Percentiles rank a stretch among this genome's conserved stretches.
Evolutionary conservation across 2,113 vertebrate species (phyloP).

Genomic region (Gallinago jamesoni): DNA sequence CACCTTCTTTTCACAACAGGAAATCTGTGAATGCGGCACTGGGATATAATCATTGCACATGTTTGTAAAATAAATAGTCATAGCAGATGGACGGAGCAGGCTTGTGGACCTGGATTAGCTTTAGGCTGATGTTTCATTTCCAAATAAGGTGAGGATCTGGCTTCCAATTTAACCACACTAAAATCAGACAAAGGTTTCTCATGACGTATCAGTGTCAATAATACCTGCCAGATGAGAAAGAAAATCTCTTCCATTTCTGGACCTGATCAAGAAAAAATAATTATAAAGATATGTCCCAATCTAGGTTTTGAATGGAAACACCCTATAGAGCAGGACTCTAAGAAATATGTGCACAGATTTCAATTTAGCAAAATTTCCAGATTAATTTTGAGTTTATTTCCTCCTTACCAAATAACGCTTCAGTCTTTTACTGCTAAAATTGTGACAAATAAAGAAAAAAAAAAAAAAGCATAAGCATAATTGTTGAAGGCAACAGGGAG

Average conservation of each 20-base stretch:
- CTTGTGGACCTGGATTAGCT: neutral
- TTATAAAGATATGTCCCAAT: neutral
- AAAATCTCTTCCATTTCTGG: neutral
- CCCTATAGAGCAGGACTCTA: neutral
- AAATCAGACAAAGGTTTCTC: slow-evolving; percentile 13
- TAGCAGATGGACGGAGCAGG: neutral
- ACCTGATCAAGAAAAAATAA: neutral
- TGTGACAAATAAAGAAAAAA: neutral
- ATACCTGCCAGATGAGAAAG: neutral
- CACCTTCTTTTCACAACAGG: neutral
- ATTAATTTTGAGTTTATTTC: neutral
- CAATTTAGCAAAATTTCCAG: neutral
- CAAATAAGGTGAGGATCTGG: slow-evolving; percentile 21
- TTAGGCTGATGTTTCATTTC: slow-evolving; percentile 9
- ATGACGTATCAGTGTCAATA: neutral
- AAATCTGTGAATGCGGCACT: neutral
- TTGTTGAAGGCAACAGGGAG: neutral
- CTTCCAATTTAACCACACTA: neutral
- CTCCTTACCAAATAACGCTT: neutral
- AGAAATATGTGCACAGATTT: neutral
- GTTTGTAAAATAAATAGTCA: slow-evolving; percentile 22
- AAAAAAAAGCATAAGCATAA: neutral
- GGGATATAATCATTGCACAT: neutral
- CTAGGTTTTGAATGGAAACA: neutral
- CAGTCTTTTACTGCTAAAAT: neutral